phyloP scores from a whole-genome alignment of 2,888 invertebrate genomes.

The Aricia artaxerxes region DNA sequence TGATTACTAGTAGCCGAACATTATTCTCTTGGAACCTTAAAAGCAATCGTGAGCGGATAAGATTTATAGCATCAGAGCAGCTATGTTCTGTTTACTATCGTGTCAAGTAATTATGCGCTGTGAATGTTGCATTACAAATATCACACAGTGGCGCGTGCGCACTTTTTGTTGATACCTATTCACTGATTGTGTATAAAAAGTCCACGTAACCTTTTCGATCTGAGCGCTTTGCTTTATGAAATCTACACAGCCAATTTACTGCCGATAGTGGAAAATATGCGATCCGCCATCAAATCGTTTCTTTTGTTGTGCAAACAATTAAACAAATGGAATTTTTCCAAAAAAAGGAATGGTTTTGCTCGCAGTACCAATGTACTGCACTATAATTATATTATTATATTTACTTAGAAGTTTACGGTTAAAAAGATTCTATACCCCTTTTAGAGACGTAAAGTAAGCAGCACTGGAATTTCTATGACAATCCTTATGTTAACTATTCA shows the following conservation, averaged over 20 bases:
- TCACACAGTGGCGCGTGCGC: slow-evolving; percentile 32
- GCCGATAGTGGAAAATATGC: not conserved
- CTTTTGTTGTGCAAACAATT: not conserved
- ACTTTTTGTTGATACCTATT: slow-evolving; percentile 24
- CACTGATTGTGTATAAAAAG: slow-evolving; percentile 50
- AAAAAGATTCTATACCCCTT: not conserved
- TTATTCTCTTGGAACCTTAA: not conserved
- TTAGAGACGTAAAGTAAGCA: not conserved
- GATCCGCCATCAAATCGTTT: not conserved
- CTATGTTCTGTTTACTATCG: slow-evolving; percentile 13
- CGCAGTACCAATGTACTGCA: no score
- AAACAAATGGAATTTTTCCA: not conserved
- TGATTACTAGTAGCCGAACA: not conserved
- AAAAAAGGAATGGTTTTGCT: not conserved
- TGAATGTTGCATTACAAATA: slow-evolving; percentile 24
- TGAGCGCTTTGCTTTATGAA: slow-evolving; percentile 61
- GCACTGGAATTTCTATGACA: not conserved
- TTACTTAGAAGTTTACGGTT: no score
- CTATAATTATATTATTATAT: not conserved
- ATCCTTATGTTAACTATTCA: not conserved
- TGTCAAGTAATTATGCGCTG: slow-evolving; percentile 21
- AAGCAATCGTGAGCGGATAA: slow-evolving; percentile 16
- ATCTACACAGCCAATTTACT: not conserved
- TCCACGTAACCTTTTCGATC: slow-evolving; percentile 52
- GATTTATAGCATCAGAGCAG: slow-evolving; percentile 21